Evolutionary conservation across 2,113 vertebrate species (phyloP).

Genomic region (Hystrix cristata): DNA sequence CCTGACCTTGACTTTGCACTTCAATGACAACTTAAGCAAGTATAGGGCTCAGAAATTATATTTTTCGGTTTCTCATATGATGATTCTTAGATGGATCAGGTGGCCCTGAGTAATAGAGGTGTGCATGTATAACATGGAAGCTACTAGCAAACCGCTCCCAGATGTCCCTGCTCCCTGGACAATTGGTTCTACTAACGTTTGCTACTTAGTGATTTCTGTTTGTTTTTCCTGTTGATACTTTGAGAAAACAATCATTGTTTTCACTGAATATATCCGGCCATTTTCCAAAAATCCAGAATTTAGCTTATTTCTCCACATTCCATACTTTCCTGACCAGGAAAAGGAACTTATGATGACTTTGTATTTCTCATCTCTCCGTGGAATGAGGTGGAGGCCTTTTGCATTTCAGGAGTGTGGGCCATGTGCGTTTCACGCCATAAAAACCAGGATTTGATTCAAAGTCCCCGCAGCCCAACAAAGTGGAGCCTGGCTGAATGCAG

Average conservation of each 20-base stretch:
- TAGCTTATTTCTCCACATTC: constrained; percentile 73
- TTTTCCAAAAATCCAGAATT: constrained; percentile 74
- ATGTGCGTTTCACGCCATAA: background rate
- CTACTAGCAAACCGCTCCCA: constrained; percentile 68
- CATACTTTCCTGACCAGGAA: constrained; percentile 61
- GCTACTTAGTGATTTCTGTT: constrained; percentile 66
- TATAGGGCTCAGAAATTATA: constrained; percentile 69
- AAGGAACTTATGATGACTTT: constrained; percentile 67
- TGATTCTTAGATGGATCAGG: constrained; percentile 36
- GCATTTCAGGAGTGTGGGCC: constrained; percentile 60
- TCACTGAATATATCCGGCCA: constrained; percentile 65
- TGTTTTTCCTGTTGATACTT: constrained; percentile 66
- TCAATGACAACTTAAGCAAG: constrained; percentile 82
- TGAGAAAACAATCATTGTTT: constrained; percentile 57
- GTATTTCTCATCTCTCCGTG: constrained; percentile 54
- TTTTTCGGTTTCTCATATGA: constrained; percentile 65
- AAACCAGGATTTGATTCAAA: constrained; percentile 55
- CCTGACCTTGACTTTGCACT: constrained; percentile 87
- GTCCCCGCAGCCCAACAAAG: background rate
- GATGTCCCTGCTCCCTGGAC: constrained; percentile 65
- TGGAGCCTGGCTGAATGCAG: background rate
- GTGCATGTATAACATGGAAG: constrained; percentile 53
- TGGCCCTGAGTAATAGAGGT: constrained; percentile 72
- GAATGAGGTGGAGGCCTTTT: constrained; percentile 62
- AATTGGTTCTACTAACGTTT: constrained; percentile 72